Conservation (phyloP, 2,888 invertebrate species). For the Drosophila cognata region DNA sequence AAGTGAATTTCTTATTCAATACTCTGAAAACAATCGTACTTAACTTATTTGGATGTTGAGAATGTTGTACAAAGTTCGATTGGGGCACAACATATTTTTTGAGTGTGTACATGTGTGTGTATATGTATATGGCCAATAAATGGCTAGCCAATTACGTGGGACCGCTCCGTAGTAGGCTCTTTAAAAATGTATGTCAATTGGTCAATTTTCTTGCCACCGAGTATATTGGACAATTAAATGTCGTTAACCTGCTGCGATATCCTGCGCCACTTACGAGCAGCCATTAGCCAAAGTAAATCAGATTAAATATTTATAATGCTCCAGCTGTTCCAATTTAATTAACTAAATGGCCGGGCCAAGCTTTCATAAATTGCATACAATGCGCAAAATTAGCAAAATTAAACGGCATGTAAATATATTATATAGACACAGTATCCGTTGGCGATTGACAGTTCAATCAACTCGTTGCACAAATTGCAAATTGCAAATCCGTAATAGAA, state of each 20-base stretch:
- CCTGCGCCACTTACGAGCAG: constrained; percentile 37
- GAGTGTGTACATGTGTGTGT: background rate
- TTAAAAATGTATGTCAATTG: constrained; percentile 81
- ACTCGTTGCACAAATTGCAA: constrained; percentile 52
- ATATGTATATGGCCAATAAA: constrained; percentile 36
- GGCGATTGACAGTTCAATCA: constrained; percentile 76
- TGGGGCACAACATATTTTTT: background rate
- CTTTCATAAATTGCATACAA: constrained; percentile 70
- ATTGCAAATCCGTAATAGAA: constrained; percentile 47
- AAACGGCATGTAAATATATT: constrained; percentile 44
- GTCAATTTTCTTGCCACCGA: constrained; percentile 67
- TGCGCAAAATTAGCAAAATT: constrained; percentile 54
- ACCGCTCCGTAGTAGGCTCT: constrained; percentile 46
- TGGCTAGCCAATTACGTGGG: constrained; percentile 42
- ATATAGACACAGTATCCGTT: constrained; percentile 46
- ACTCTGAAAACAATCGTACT: too few relatives aligned
- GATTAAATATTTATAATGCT: constrained; percentile 68
- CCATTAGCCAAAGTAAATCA: constrained; percentile 48
- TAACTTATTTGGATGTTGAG: background rate
- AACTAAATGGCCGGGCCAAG: constrained; percentile 58
- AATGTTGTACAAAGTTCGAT: background rate
- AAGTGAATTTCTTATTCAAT: background rate
- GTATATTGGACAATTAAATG: constrained; percentile 69
- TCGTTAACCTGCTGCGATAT: constrained; percentile 68
- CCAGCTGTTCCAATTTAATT: constrained; percentile 62